These are phyloP conservation scores for Eugnorisma glareosa DNA, from an alignment of 2,888 invertebrate genomes.

Conservation along the genomic window DNA sequence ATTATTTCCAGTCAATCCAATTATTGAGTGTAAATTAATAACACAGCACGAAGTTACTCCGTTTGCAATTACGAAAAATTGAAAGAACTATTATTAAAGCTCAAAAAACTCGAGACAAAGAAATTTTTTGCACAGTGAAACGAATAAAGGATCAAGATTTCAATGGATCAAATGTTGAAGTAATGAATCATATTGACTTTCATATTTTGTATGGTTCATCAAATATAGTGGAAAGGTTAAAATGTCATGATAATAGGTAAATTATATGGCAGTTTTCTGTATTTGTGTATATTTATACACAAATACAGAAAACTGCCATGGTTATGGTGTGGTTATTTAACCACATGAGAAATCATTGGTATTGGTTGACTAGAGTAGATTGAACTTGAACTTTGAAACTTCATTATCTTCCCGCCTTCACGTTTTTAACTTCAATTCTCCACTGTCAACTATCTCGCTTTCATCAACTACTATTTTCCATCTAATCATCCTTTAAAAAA, in stretches of 20 bases:
- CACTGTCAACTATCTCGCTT: not conserved
- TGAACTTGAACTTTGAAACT: not conserved
- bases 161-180: slow-evolving; percentile 23
- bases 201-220: not conserved
- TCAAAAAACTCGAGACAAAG: slow-evolving; percentile 45
- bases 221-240: slow-evolving; percentile 6
- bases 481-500: not conserved
- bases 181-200: slow-evolving; percentile 31
- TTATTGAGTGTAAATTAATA: slow-evolving; percentile 22
- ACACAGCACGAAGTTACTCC: slow-evolving; percentile 7
- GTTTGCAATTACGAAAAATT: slow-evolving; percentile 36
- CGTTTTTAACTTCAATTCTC: not conserved
- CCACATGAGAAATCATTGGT: too few relatives aligned
- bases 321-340: too few relatives aligned
- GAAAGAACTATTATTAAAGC: slow-evolving; percentile 39
- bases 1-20: slow-evolving; percentile 1
- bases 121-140: slow-evolving; percentile 13
- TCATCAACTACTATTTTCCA: not conserved
- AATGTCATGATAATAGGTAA: not conserved
- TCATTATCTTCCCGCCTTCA: not conserved
- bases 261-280: not conserved
- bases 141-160: slow-evolving; percentile 21
- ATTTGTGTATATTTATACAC: too few relatives aligned
- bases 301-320: too few relatives aligned
- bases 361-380: too few relatives aligned